Conservation (phyloP, 2,888 invertebrate species). For the Monochamus alternatus region DNA sequence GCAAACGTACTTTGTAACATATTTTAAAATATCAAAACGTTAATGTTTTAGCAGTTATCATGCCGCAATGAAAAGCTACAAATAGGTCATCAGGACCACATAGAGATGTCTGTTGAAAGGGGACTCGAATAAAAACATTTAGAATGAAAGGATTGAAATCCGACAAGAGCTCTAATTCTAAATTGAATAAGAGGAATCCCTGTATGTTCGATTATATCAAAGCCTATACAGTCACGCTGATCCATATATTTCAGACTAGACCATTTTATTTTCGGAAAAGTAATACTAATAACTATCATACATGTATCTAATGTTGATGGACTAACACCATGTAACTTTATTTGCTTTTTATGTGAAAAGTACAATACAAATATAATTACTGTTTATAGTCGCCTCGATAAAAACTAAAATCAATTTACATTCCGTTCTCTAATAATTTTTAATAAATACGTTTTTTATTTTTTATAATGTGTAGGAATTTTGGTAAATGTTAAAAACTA, state of each 20-base stretch:
- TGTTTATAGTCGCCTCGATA: too few species aligned
- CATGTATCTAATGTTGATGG: too few species aligned
- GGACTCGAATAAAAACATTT: slow-evolving; percentile 30
- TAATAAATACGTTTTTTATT: too few species aligned
- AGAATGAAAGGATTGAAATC: slow-evolving; percentile 27
- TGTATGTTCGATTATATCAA: slow-evolving; percentile 49
- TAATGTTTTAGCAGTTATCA: background rate
- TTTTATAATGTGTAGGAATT: too few species aligned
- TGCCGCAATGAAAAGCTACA: background rate
- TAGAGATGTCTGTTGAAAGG: slow-evolving; percentile 27
- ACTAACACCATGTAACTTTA: too few species aligned
- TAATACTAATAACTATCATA: too few species aligned
- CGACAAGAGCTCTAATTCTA: slow-evolving; percentile 58
- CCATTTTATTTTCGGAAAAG: slow-evolving; percentile 33
- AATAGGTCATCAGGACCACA: slow-evolving; percentile 5
- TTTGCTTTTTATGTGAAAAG: too few species aligned
- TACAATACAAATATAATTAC: too few species aligned
- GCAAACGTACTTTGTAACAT: too few species aligned
- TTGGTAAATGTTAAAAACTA: too few species aligned
- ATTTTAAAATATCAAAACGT: background rate
- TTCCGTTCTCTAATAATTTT: too few species aligned
- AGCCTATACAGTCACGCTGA: slow-evolving; percentile 38
- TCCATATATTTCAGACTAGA: slow-evolving; percentile 32
- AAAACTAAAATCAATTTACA: too few species aligned
- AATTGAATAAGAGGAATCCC: slow-evolving; percentile 63